Evolutionary conservation across 2,888 invertebrate genomes (phyloP).

Genomic region (Leptopilina myrica): DNA sequence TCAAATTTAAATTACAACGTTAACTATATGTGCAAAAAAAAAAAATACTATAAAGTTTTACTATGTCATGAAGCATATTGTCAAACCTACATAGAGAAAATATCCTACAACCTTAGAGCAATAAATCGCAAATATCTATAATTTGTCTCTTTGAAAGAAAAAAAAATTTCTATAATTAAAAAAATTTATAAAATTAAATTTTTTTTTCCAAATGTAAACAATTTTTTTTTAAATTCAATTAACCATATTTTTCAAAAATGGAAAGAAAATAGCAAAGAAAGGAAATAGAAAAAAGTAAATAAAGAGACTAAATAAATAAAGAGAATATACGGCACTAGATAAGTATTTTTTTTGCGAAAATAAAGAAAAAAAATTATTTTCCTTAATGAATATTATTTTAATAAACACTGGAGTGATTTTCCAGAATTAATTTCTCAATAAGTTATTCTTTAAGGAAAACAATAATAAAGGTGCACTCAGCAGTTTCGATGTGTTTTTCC

Average conservation of each 20-base stretch:
- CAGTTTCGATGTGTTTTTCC: constrained; percentile 1
- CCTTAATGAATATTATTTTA: neutral
- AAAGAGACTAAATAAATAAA: no score
- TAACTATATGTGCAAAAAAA: constrained; percentile 19
- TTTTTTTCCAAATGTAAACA: no score
- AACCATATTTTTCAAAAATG: no score
- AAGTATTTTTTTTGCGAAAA: neutral
- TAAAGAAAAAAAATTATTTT: neutral
- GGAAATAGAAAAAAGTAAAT: no score
- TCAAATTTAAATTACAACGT: constrained; percentile 30
- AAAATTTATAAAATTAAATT: no score
- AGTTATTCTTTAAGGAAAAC: constrained; percentile 17
- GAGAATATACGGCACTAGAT: no score
- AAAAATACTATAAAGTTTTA: constrained; percentile 19
- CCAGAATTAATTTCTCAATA: constrained; percentile 8
- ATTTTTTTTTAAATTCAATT: no score
- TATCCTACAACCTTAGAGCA: no score
- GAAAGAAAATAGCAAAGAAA: no score
- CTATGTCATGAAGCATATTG: constrained; percentile 3
- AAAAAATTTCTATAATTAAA: no score
- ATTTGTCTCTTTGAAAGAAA: no score
- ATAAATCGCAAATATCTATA: no score
- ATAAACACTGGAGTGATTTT: neutral
- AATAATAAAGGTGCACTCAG: constrained; percentile 39
- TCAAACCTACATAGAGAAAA: neutral